phyloP scores from a whole-genome alignment of 2,113 vertebrate species.

The Apteryx mantelli region DNA sequence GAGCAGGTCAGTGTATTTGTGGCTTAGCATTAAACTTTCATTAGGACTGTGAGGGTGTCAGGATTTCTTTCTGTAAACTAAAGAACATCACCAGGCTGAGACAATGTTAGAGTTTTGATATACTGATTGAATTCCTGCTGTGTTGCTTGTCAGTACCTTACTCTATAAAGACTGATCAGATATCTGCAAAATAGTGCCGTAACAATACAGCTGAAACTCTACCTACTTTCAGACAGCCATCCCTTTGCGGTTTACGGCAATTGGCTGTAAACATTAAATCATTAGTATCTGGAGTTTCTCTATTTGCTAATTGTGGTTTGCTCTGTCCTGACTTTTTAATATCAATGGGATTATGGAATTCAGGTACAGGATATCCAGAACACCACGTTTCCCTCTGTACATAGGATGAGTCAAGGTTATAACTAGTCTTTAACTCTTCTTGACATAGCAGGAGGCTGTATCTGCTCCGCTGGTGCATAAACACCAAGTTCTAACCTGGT shows the following conservation, averaged over 20 bases:
- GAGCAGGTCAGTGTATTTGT: background rate
- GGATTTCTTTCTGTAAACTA: background rate
- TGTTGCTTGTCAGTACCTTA: background rate
- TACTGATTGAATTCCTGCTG: background rate
- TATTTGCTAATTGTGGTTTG: background rate
- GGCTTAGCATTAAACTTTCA: background rate
- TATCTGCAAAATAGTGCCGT: background rate
- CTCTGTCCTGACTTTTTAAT: background rate
- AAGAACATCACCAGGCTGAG: background rate
- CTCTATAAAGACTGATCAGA: background rate
- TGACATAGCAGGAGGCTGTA: background rate
- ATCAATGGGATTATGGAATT: background rate
- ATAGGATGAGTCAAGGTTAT: background rate
- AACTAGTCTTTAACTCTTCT: background rate
- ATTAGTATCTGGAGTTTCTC: background rate
- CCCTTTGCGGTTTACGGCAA: background rate
- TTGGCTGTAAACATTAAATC: background rate
- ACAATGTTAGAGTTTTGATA: fast-evolving
- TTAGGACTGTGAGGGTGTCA: background rate
- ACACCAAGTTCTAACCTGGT: background rate
- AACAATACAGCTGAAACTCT: background rate
- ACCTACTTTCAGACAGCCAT: background rate
- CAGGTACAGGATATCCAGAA: background rate
- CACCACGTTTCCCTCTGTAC: background rate
- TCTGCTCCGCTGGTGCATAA: background rate